phyloP scores from a whole-genome alignment of 2,888 invertebrate species.

The Brenthis ino region DNA sequence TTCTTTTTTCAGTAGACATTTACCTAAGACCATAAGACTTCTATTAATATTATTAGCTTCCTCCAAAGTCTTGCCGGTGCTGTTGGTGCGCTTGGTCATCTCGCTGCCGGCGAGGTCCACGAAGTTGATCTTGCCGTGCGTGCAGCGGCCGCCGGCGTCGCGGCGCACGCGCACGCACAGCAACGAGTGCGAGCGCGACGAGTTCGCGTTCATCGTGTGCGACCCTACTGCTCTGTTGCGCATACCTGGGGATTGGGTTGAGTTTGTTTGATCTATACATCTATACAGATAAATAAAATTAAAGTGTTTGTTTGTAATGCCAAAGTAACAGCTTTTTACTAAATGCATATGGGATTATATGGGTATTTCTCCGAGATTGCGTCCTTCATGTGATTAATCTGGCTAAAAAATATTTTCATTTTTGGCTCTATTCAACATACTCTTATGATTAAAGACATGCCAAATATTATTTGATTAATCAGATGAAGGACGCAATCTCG shows the following conservation, averaged over 20 bases:
- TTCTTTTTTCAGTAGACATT: slow-evolving; percentile 43
- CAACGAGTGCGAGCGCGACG: slow-evolving; percentile 95
- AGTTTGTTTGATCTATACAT: too few relatives aligned
- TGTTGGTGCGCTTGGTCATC: slow-evolving; percentile 95
- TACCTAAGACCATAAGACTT: slow-evolving; percentile 95
- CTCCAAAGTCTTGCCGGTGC: slow-evolving; percentile 92
- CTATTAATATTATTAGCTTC: slow-evolving; percentile 98
- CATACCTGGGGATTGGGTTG: slow-evolving; percentile 84
- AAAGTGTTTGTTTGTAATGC: too few relatives aligned
- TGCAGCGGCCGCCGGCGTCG: slow-evolving; percentile 92
- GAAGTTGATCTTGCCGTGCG: slow-evolving; percentile 97
- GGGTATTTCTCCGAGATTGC: too few relatives aligned
- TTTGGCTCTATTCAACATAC: too few relatives aligned
- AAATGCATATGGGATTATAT: too few relatives aligned
- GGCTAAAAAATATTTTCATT: too few relatives aligned
- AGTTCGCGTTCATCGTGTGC: slow-evolving; percentile 96
- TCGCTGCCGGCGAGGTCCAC: slow-evolving; percentile 98
- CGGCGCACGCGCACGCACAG: slow-evolving; percentile 95
- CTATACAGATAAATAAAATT: too few relatives aligned
- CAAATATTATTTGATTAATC: too few relatives aligned
- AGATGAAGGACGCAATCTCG: too few relatives aligned
- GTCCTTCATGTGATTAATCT: too few relatives aligned
- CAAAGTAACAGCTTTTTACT: too few relatives aligned
- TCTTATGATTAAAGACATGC: too few relatives aligned
- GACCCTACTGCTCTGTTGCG: slow-evolving; percentile 93